A percentile compares a stretch with the other conserved stretches of the same genome.
Conservation (phyloP, 2,888 invertebrate species). For the Napeogenes sylphis region DNA sequence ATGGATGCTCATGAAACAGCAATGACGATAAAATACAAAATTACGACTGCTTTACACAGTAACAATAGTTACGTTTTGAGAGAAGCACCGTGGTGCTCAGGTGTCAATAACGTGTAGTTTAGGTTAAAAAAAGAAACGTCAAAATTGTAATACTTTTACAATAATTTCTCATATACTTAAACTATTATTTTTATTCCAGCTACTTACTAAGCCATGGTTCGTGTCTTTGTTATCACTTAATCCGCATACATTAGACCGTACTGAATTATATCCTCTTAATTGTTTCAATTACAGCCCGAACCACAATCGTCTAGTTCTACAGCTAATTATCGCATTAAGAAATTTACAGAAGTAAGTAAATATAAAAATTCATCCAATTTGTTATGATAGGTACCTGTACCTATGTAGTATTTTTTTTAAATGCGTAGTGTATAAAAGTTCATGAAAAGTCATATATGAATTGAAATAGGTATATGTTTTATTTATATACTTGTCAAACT, state of each 20-base stretch:
- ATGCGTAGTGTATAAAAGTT: too few relatives aligned
- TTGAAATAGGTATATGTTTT: too few relatives aligned
- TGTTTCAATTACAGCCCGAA: slow-evolving; percentile 64
- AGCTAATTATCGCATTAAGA: slow-evolving; percentile 73
- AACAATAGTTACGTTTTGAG: slow-evolving; percentile 69
- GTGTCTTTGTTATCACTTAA: slow-evolving; percentile 72
- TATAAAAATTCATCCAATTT: too few relatives aligned
- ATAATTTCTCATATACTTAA: slow-evolving; percentile 8
- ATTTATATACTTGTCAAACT: too few relatives aligned
- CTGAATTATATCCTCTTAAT: slow-evolving; percentile 65
- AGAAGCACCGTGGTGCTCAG: slow-evolving; percentile 66
- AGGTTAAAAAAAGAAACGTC: slow-evolving; percentile 44
- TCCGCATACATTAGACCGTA: slow-evolving; percentile 68
- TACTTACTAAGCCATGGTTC: slow-evolving; percentile 74
- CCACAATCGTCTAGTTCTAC: slow-evolving; percentile 67
- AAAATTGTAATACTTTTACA: background rate
- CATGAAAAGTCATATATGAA: too few relatives aligned
- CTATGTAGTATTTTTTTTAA: too few relatives aligned
- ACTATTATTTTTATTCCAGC: slow-evolving; percentile 50
- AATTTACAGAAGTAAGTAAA: slow-evolving; percentile 65
- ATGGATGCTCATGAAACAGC: slow-evolving; percentile 74
- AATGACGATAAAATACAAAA: slow-evolving; percentile 69
- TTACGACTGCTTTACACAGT: slow-evolving; percentile 62
- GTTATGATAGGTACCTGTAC: too few relatives aligned
- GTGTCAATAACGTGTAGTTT: too few relatives aligned